Percentiles rank a stretch among this genome's conserved stretches.
These are phyloP conservation scores for Cheilosia grossa DNA, from an alignment of 2,888 invertebrate species.

Conservation along the genomic window DNA sequence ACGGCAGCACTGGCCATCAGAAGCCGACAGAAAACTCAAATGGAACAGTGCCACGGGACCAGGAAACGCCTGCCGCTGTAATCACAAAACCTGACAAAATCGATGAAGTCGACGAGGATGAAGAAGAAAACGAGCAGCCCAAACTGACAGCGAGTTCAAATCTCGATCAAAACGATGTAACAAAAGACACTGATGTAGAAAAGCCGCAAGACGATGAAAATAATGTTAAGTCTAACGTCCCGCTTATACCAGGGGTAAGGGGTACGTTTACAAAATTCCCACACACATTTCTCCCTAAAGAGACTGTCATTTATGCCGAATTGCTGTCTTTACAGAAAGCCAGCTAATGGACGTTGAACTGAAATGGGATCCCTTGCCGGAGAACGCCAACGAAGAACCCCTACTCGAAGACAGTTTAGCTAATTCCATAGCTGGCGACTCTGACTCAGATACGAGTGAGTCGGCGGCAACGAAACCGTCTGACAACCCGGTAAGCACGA, in stretches of 20 bases:
- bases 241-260: constrained; percentile 83
- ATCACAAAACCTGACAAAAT: constrained; percentile 71
- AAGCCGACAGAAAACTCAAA: constrained; percentile 48
- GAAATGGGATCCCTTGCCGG: constrained; percentile 85
- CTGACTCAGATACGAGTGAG: constrained; percentile 78
- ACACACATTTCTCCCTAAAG: neutral
- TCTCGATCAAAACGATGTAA: neutral
- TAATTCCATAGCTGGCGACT: constrained; percentile 64
- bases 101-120: constrained; percentile 80
- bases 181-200: neutral
- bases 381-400: constrained; percentile 79
- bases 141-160: constrained; percentile 16
- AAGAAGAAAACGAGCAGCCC: constrained; percentile 76
- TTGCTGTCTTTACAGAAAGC: constrained; percentile 82
- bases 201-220: constrained; percentile 40
- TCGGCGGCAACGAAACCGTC: constrained; percentile 77
- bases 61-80: neutral
- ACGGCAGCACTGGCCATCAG: constrained; percentile 79
- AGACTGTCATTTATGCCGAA: constrained; percentile 1
- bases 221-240: constrained; percentile 51
- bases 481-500: constrained; percentile 83
- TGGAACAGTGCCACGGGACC: constrained; percentile 68
- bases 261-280: constrained; percentile 81
- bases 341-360: constrained; percentile 84
- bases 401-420: constrained; percentile 79